Percentiles rank a stretch among this genome's conserved stretches.
Evolutionary conservation across 2,888 invertebrate species (phyloP).

Genomic region (Zelleria hepariella): DNA sequence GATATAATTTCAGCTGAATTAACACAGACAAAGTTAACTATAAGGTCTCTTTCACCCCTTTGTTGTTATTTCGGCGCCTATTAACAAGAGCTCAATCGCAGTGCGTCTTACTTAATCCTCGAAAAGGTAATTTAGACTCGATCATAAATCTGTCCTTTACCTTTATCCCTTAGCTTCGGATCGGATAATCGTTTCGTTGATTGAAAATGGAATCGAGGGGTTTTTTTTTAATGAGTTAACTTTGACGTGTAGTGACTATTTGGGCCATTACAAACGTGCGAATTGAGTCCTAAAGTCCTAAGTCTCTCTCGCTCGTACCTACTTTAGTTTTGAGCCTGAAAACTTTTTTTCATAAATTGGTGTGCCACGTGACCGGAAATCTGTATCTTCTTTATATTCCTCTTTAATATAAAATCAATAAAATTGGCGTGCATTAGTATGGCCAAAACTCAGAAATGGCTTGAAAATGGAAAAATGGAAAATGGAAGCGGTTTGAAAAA

Average conservation of each 20-base stretch:
- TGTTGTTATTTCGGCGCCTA: slow-evolving; percentile 46
- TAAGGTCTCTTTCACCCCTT: slow-evolving; percentile 46
- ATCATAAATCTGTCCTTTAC: slow-evolving; percentile 41
- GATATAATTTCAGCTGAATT: no score
- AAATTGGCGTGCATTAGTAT: no score
- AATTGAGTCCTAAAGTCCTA: no score
- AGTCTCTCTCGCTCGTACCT: no score
- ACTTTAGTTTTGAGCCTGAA: background rate
- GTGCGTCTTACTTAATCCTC: slow-evolving; percentile 43
- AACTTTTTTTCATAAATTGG: background rate
- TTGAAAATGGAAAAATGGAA: no score
- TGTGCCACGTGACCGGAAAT: background rate
- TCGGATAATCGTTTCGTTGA: background rate
- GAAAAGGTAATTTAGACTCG: slow-evolving; percentile 42
- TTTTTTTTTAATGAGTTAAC: background rate
- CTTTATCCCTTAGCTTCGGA: background rate
- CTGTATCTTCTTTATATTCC: no score
- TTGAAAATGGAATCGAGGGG: background rate
- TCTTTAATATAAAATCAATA: no score
- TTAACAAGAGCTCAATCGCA: slow-evolving; percentile 61
- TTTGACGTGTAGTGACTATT: background rate
- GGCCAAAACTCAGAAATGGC: no score
- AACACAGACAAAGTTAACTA: background rate
- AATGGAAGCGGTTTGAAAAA: no score
- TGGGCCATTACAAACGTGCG: no score